Evolutionary conservation across 2,113 vertebrate species (phyloP), one percentile per base, ranked within the genome.

Genomic region (Phalacrocorax carbo): DNA sequence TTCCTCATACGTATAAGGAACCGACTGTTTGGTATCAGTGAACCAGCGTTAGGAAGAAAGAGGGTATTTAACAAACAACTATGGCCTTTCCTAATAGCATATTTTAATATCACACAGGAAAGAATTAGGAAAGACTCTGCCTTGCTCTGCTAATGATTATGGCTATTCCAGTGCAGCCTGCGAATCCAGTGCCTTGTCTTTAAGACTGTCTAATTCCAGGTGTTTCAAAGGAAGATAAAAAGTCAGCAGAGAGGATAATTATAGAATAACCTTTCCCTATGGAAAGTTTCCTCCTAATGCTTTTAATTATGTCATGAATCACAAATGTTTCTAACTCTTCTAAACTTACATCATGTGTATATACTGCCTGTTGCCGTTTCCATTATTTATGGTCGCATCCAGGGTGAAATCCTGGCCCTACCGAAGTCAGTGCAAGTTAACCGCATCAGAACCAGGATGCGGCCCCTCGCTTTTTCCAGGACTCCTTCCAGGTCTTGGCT

Each of bases 151-250:
- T 83, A 48, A 36, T 46, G 44, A 65, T 64, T 60, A 51, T 9
- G 15, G 48, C 55, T 88, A 36, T 58, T 80, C 40, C 73, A 90
- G 71, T 4, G 2, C 46, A 55, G 54, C 11, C 55, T 86, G 72
- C 2, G 9, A 86, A 85, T 65, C 38, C 76, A 55, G 27, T 32
- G n/a, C 48, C 48, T 64, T 52, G 54, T 75, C 81, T 93, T 84
- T 48, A 92, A n/a, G 22, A 17, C 46, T 66, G 14, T 29, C n/a
- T 58, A 40, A 69, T 78, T 69, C 72, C 90, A 94, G 76, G 92
- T 85, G 57, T 88, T 94, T 85, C 70, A 69, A 88, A 79, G 34
- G 44, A 57, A 86, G 72, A 92, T n/a, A 75, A 78, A 88, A 95
- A 71, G 60, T 48, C 38, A 40, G 25, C 57, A 71, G 80, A 92